A percentile compares a stretch with the other conserved stretches of the same genome.
Conservation (phyloP, 2,888 invertebrate genomes). For the Stenichneumon culpator region DNA sequence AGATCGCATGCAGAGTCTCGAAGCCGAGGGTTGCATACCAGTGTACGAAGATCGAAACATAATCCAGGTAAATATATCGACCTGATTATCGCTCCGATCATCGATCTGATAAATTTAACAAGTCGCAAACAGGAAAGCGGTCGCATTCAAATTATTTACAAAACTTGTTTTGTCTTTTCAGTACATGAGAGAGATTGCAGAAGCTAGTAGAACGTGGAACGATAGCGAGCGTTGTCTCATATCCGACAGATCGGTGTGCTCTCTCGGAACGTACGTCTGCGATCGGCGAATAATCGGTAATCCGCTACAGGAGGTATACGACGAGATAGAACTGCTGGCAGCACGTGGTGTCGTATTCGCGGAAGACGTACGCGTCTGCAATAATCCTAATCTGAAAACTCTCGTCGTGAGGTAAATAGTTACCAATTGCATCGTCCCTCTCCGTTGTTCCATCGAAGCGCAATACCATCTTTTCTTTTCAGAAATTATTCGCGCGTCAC, state of each 20-base stretch:
- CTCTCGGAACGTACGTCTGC: conserved; percentile 78
- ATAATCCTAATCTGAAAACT: conserved; percentile 81
- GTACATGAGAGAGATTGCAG: conserved; percentile 62
- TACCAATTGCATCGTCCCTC: neutral
- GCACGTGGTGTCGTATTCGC: conserved; percentile 72
- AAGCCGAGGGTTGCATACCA: conserved; percentile 54
- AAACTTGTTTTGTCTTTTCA: conserved; percentile 45
- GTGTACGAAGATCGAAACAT: conserved; percentile 77
- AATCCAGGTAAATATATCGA: conserved; percentile 71
- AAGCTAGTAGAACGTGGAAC: conserved; percentile 68
- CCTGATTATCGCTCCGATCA: neutral
- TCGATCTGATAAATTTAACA: neutral
- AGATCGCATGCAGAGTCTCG: conserved; percentile 50
- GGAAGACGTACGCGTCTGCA: conserved; percentile 77
- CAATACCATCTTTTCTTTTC: conserved; percentile 68
- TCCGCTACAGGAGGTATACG: conserved; percentile 71
- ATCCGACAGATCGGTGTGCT: conserved; percentile 82
- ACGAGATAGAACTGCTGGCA: neutral
- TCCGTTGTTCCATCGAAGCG: no score
- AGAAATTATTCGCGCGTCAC: conserved; percentile 89
- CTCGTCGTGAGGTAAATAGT: conserved; percentile 82
- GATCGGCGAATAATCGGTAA: conserved; percentile 77
- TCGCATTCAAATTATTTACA: neutral
- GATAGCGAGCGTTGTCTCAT: conserved; percentile 73
- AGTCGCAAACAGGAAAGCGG: neutral